Evolutionary conservation across 2,888 invertebrate genomes (phyloP).

Genomic region (Mythimna ferrago): DNA sequence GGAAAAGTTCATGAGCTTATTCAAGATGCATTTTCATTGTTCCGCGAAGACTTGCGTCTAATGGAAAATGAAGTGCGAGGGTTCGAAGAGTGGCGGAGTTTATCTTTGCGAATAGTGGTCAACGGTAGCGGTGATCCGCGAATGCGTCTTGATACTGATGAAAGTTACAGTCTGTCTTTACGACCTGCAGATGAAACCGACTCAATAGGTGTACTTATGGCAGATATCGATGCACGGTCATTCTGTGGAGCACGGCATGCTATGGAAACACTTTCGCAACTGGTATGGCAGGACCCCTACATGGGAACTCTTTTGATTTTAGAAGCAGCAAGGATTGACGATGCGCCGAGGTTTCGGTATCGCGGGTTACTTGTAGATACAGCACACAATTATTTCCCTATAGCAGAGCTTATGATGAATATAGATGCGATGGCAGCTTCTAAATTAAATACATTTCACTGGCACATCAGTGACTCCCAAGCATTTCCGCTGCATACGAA

Average conservation of each 20-base stretch:
- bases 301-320: constrained; percentile 91
- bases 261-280: constrained; percentile 94
- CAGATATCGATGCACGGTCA: constrained; percentile 91
- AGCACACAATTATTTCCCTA: constrained; percentile 95
- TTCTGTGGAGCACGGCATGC: constrained; percentile 95
- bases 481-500: constrained; percentile 96
- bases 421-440: constrained; percentile 96
- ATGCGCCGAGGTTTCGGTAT: constrained; percentile 94
- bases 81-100: constrained; percentile 81
- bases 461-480: constrained; percentile 97
- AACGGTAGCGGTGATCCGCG: constrained; percentile 86
- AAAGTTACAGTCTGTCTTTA: constrained; percentile 93
- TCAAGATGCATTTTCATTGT: constrained; percentile 83
- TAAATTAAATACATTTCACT: constrained; percentile 97
- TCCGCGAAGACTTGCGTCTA: constrained; percentile 84
- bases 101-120: constrained; percentile 85
- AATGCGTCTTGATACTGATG: constrained; percentile 92
- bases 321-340: constrained; percentile 92
- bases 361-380: constrained; percentile 97
- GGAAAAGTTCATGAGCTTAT: constrained; percentile 77
- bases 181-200: constrained; percentile 82
- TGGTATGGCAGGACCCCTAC: constrained; percentile 94
- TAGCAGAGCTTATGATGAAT: constrained; percentile 92
- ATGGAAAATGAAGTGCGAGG: constrained; percentile 79
- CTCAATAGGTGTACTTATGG: constrained; percentile 83